Conservation (phyloP, 2,113 vertebrate genomes). For the Ptilorrhoa leucosticta region DNA sequence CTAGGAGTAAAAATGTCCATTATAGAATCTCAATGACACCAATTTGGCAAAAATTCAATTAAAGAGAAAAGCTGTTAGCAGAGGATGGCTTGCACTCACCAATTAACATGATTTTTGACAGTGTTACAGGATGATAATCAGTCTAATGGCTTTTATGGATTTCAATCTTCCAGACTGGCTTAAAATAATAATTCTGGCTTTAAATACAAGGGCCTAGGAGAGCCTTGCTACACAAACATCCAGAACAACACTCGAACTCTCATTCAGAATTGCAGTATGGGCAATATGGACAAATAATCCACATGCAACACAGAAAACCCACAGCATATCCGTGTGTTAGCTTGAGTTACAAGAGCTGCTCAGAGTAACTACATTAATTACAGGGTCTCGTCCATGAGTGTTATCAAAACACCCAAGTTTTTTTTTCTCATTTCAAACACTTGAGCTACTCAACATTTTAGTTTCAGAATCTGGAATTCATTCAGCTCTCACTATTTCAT, state of each 20-base stretch:
- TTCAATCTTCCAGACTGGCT: constrained; percentile 18
- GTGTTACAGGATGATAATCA: constrained; percentile 24
- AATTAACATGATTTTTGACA: constrained; percentile 45
- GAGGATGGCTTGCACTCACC: neutral
- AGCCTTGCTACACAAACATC: neutral
- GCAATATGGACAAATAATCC: neutral
- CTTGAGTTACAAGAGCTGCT: neutral
- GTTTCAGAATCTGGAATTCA: neutral
- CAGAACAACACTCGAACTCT: neutral
- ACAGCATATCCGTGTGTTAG: accelerated
- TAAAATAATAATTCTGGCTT: constrained; percentile 37
- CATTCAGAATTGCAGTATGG: neutral
- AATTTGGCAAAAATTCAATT: constrained; percentile 33
- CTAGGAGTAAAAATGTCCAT: neutral
- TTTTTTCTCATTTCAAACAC: neutral
- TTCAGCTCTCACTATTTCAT: neutral
- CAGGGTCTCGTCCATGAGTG: neutral
- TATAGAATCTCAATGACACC: neutral
- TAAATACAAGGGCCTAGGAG: neutral
- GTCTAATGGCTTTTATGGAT: constrained; percentile 32
- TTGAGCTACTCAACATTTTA: neutral
- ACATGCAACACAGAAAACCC: neutral
- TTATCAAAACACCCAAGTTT: neutral
- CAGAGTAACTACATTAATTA: neutral
- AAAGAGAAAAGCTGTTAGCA: constrained; percentile 28